Base-by-base conservation (phyloP, 2,888 invertebrate genomes). In the Oxystoma pomonae region DNA sequence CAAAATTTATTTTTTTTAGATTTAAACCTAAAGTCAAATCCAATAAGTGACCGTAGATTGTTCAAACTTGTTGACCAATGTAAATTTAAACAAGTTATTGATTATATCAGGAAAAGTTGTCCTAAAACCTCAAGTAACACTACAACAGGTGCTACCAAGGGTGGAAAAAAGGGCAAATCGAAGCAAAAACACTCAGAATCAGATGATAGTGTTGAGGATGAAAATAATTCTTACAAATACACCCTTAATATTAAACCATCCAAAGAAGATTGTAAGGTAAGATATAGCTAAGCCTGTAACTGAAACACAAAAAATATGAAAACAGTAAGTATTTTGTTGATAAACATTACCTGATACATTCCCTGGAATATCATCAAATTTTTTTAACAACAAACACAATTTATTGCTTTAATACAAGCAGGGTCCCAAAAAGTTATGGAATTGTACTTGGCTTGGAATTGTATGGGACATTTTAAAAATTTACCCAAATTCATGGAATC, bases 51-150 rank as follows among this genome's bases (percentile, higher is more conserved):
- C 76, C 87, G 89, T 69, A 83, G 91, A 5, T 83, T 94, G 51
- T 82, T 84, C 70, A 93, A 92, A 76, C 78, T 93, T 1, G 87
- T 92, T 0, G 87, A 88, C 68, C 90, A 92, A 73, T 88, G 90
- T 70, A 84, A 88, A 16, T 85, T 86, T 0, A 92, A 92, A 74
- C 89, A 91, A 77, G 83, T 93, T 2, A 69, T 92, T 20, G 92
- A 92, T 72, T 92, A 92, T 74, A 83, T 93, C 1, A 81, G 87
- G n/a, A 86, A 86, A 62, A 85, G 90, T 70, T 88, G 87, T 72
- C 80, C 83, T 0, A 84, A 82, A 71, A 70, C 69, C n/a, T 61
- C 22, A 49, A 57, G 62, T 22, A 59, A 52, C 18, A 61, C 62
- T 55, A 56, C 55, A 51, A 57, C 20, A 7, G 50, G 12, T 7